These are phyloP conservation scores for Crypturellus undulatus DNA, from an alignment of 2,113 vertebrate species.

Conservation along the genomic window DNA sequence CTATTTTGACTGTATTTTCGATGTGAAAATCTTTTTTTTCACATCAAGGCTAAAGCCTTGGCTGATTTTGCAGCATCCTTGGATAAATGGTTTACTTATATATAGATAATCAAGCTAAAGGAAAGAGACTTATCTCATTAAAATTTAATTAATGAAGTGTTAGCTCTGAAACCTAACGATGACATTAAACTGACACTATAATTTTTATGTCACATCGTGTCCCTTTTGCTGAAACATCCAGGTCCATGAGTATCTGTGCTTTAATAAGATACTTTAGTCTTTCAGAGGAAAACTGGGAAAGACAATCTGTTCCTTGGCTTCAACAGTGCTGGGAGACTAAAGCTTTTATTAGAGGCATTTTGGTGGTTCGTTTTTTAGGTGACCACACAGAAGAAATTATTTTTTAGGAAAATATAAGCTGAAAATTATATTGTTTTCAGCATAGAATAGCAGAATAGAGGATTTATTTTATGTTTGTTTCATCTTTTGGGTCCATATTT, in stretches of 20 bases:
- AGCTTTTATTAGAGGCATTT: not conserved
- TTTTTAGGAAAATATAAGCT: not conserved
- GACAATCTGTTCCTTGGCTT: not conserved
- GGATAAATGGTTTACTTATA: not conserved
- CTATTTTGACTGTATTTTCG: not conserved
- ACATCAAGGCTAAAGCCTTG: too few relatives aligned
- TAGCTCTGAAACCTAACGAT: conserved; percentile 11
- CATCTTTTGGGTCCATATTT: not conserved
- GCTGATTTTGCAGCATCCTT: not conserved
- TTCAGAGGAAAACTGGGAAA: not conserved
- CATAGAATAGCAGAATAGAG: not conserved
- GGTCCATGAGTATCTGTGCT: not conserved
- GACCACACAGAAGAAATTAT: not conserved
- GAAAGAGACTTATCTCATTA: not conserved
- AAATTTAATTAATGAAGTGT: conserved; percentile 16
- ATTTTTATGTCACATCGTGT: not conserved
- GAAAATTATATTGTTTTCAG: not conserved
- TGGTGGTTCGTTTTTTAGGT: not conserved
- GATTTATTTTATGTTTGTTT: not conserved
- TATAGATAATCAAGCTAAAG: not conserved
- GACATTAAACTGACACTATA: not conserved
- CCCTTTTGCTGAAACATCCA: not conserved
- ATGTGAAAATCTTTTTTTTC: not conserved
- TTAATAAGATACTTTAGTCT: conserved; percentile 1
- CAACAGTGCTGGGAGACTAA: not conserved